Percentiles rank a stretch among this genome's conserved stretches.
phyloP scores from a whole-genome alignment of 2,113 vertebrate species.

The Oxyruncus cristatus region DNA sequence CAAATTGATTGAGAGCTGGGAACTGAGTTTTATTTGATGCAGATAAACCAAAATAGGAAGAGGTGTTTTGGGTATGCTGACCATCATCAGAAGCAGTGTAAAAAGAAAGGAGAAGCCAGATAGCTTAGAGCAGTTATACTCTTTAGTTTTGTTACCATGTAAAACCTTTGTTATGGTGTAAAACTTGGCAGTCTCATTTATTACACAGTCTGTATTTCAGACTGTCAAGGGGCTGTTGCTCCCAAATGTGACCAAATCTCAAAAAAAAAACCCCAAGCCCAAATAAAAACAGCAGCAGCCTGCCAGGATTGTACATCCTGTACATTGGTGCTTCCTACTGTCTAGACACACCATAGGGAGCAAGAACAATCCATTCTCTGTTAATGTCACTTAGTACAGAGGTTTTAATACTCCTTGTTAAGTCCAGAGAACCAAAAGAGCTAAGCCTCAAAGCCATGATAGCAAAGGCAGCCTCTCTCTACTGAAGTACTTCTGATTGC shows the following conservation, averaged over 20 bases:
- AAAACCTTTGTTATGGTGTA: not conserved
- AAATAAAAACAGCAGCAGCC: not conserved
- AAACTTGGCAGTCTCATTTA: not conserved
- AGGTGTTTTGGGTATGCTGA: not conserved
- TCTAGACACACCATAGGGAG: not conserved
- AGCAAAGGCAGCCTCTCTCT: not conserved
- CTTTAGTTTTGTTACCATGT: not conserved
- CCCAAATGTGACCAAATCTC: not conserved
- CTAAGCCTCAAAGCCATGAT: not conserved
- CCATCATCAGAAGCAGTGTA: not conserved
- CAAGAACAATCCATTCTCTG: not conserved
- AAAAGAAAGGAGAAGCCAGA: not conserved
- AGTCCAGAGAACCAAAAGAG: not conserved
- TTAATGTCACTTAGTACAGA: not conserved
- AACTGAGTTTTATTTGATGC: not conserved
- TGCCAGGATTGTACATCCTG: not conserved
- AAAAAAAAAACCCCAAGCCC: not conserved
- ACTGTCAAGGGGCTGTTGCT: not conserved
- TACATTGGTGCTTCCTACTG: not conserved
- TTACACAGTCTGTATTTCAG: not conserved
- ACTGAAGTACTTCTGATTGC: not conserved
- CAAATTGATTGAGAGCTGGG: not conserved
- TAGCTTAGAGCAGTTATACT: not conserved
- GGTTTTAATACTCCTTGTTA: not conserved
- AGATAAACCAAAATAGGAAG: not conserved